phyloP scores from a whole-genome alignment of 2,888 invertebrate species.

The Lochmaea crataegi region DNA sequence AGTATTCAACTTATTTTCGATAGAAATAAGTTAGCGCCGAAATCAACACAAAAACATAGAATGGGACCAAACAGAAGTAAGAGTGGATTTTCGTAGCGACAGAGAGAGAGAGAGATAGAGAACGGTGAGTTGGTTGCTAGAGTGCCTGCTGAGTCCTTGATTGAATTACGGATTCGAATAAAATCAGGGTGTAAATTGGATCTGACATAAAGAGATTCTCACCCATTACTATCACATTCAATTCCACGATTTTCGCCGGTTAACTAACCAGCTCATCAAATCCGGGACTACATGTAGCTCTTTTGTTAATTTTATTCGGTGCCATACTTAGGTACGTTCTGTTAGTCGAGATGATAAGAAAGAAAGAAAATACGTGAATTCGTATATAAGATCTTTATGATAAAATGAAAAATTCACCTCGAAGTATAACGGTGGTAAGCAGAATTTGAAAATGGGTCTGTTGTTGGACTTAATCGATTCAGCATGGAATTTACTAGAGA shows the following conservation, averaged over 20 bases:
- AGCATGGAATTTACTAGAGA: too few relatives aligned
- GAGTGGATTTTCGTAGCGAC: conserved; percentile 27
- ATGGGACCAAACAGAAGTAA: conserved; percentile 26
- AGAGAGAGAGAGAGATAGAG: conserved; percentile 4
- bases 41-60: conserved; percentile 18
- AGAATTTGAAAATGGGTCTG: too few relatives aligned
- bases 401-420: neutral
- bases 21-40: neutral
- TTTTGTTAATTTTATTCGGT: conserved; percentile 21
- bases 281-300: conserved; percentile 25
- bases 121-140: conserved; percentile 34
- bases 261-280: conserved; percentile 47
- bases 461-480: too few relatives aligned
- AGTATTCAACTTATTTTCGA: neutral
- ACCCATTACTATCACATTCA: conserved; percentile 64
- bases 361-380: neutral
- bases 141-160: conserved; percentile 58
- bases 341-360: too few relatives aligned
- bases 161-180: conserved; percentile 65
- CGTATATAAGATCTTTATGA: neutral
- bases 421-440: neutral
- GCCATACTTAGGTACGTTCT: neutral
- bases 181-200: conserved; percentile 64
- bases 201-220: conserved; percentile 64
- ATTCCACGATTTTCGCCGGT: conserved; percentile 52